Evolutionary conservation across 92 coral and sea anemone species (phyloP).

Genomic region (Anthopleura xanthogrammica): DNA sequence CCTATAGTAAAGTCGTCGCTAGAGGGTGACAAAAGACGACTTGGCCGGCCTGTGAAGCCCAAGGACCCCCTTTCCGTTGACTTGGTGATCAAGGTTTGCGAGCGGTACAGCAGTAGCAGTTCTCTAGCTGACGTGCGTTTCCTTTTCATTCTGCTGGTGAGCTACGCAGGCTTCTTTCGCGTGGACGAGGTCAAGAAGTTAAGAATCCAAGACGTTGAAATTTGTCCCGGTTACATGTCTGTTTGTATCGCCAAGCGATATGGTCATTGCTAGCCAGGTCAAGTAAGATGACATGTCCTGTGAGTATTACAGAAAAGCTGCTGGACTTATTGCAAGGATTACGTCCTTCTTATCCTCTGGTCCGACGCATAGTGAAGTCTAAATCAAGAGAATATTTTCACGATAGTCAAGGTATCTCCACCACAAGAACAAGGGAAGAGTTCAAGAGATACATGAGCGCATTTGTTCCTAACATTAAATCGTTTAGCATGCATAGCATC

Average conservation of each 20-base stretch:
- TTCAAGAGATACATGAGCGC: neutral
- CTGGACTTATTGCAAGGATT: neutral
- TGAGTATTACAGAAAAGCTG: neutral
- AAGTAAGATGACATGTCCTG: slow-evolving; percentile 8
- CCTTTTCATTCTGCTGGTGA: slow-evolving; percentile 39
- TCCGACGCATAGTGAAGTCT: neutral
- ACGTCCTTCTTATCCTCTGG: neutral
- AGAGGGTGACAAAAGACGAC: slow-evolving; percentile 41
- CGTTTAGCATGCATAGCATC: slow-evolving; percentile 51
- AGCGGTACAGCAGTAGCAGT: slow-evolving; percentile 27
- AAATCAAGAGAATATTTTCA: neutral
- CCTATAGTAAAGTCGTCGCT: slow-evolving; percentile 40
- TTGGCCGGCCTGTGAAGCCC: slow-evolving; percentile 41
- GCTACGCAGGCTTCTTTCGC: slow-evolving; percentile 12
- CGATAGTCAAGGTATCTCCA: neutral
- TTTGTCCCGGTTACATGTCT: neutral
- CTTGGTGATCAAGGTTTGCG: slow-evolving; percentile 11
- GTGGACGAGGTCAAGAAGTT: too few relatives aligned
- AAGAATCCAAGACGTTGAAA: too few relatives aligned
- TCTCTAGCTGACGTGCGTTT: slow-evolving; percentile 43
- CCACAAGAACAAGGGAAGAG: neutral
- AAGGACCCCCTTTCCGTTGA: slow-evolving; percentile 39
- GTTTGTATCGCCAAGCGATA: neutral
- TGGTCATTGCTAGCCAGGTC: neutral
- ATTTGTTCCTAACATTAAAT: too few relatives aligned